Evolutionary conservation across 1,140 invertebrate genomes (phyloP).

Genomic region (Conus ventricosus): DNA sequence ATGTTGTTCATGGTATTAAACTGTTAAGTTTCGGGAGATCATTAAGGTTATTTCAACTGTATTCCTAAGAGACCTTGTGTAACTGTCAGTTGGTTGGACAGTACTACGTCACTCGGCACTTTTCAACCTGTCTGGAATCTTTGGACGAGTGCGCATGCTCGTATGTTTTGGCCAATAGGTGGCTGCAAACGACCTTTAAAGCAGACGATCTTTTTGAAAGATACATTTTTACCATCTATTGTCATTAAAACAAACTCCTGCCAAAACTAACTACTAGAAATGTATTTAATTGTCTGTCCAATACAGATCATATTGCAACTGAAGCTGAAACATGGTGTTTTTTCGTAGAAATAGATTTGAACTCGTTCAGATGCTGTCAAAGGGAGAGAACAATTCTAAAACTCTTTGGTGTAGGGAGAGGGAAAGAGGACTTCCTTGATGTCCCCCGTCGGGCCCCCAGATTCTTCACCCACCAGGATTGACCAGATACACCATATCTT

Average conservation of each 20-base stretch:
- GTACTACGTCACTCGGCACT: background rate
- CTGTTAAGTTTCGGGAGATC: no score
- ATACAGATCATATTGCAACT: background rate
- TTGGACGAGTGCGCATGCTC: background rate
- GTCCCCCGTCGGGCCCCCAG: slow-evolving; percentile 41
- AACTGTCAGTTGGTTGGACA: no score
- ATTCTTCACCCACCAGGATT: slow-evolving; percentile 37
- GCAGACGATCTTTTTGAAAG: background rate
- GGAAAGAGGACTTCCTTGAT: slow-evolving; percentile 29
- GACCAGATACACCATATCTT: slow-evolving; percentile 33
- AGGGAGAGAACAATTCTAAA: slow-evolving; percentile 25
- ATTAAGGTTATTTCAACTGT: no score
- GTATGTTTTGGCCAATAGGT: background rate
- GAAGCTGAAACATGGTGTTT: background rate
- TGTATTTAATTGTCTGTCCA: background rate
- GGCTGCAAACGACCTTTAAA: background rate
- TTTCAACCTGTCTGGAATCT: slow-evolving; percentile 8
- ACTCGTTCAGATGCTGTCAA: background rate
- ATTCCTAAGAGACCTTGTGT: no score
- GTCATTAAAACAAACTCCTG: no score
- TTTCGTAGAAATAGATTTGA: background rate
- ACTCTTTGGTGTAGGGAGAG: slow-evolving; percentile 20
- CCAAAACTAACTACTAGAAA: no score
- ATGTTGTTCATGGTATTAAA: no score
- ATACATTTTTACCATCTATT: background rate